Evolutionary conservation across 2,888 invertebrate species (phyloP).

Genomic region (Lasioglossum zephyrum): DNA sequence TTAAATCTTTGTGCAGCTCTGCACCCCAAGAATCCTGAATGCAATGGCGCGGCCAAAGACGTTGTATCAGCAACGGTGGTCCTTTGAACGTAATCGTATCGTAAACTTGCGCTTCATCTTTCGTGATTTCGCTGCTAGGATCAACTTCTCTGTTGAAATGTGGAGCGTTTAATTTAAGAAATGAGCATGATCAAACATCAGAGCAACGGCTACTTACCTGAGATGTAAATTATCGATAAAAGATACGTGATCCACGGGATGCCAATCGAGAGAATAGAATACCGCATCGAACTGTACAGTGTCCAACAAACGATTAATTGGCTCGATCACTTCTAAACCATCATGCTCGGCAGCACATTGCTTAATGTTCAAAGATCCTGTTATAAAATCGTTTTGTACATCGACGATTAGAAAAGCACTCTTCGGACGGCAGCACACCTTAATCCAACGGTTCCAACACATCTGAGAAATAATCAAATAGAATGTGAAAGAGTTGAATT

Average conservation of each 20-base stretch:
- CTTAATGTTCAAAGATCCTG: conserved; percentile 96
- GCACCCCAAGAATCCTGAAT: conserved; percentile 98
- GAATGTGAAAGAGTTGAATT: neutral
- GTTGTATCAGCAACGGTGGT: conserved; percentile 93
- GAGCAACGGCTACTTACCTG: conserved; percentile 71
- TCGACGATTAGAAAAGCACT: conserved; percentile 97
- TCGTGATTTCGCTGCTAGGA: conserved; percentile 76
- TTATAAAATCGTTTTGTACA: conserved; percentile 99
- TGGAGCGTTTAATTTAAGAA: neutral
- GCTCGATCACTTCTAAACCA: conserved; percentile 95
- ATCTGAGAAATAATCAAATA: conserved; percentile 81
- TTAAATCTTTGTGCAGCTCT: conserved; percentile 95
- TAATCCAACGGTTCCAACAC: conserved; percentile 97
- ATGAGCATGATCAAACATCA: neutral
- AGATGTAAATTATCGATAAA: conserved; percentile 95
- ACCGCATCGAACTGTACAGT: conserved; percentile 93
- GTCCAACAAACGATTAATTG: conserved; percentile 94
- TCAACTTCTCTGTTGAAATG: conserved; percentile 78
- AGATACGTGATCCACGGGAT: conserved; percentile 97
- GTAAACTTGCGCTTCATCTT: conserved; percentile 91
- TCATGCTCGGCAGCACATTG: conserved; percentile 96
- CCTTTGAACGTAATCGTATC: conserved; percentile 97
- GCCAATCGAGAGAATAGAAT: conserved; percentile 98
- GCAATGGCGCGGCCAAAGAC: conserved; percentile 98
- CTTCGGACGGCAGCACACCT: conserved; percentile 90